phyloP scores from a whole-genome alignment of 2,888 invertebrate genomes.

The Hymenopus coronatus region DNA sequence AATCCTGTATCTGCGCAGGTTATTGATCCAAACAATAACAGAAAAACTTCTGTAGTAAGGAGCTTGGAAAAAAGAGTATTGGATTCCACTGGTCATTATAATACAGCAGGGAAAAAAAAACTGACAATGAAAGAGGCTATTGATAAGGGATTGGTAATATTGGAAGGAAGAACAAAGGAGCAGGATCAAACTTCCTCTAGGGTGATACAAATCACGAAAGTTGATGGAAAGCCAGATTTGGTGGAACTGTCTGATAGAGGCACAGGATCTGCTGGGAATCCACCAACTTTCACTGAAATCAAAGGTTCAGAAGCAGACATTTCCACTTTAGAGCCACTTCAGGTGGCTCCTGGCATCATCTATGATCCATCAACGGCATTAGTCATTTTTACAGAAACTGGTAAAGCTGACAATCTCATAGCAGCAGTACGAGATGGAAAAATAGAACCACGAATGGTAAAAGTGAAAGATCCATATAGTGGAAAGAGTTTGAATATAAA shows the following conservation, averaged over 20 bases:
- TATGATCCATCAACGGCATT: slow-evolving; percentile 75
- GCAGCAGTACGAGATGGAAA: slow-evolving; percentile 74
- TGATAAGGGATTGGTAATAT: slow-evolving; percentile 59
- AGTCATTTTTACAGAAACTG: slow-evolving; percentile 69
- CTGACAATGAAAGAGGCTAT: slow-evolving; percentile 76
- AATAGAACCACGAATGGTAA: slow-evolving; percentile 64
- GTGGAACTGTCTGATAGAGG: slow-evolving; percentile 64
- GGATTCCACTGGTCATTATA: slow-evolving; percentile 75
- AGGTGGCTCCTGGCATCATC: slow-evolving; percentile 69
- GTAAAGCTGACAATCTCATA: slow-evolving; percentile 67
- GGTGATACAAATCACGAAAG: slow-evolving; percentile 69
- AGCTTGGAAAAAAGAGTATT: slow-evolving; percentile 78
- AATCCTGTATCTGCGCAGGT: slow-evolving; percentile 80
- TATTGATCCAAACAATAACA: slow-evolving; percentile 70
- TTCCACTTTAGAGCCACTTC: slow-evolving; percentile 60
- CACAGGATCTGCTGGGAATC: slow-evolving; percentile 42
- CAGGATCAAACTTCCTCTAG: slow-evolving; percentile 55
- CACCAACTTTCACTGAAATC: slow-evolving; percentile 52
- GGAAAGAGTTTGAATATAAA: slow-evolving; percentile 64
- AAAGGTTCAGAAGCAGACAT: slow-evolving; percentile 48
- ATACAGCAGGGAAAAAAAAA: slow-evolving; percentile 49
- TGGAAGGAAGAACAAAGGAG: slow-evolving; percentile 51
- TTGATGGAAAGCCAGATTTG: slow-evolving; percentile 67
- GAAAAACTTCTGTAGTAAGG: slow-evolving; percentile 63
- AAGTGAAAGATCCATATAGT: slow-evolving; percentile 67